Percentiles rank a stretch among this genome's conserved stretches.
phyloP scores from a whole-genome alignment of 1,140 invertebrate genomes.

The Brachionus plicatilis region DNA sequence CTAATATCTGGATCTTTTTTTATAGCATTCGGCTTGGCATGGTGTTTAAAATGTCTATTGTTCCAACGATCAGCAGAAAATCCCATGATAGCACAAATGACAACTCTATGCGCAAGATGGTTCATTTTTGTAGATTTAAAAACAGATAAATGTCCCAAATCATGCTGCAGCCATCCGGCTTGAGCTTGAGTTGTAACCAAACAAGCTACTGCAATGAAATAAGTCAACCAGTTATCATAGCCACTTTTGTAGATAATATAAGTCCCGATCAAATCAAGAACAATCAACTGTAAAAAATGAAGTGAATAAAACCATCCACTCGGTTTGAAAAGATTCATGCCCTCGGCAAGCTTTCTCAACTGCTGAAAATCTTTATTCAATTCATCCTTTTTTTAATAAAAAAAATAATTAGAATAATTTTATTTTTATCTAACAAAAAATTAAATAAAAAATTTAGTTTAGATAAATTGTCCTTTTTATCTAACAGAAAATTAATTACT shows the following conservation, averaged over 20 bases:
- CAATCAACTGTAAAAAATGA: background rate
- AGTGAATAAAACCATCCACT: background rate
- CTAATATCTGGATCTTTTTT: slow-evolving; percentile 52
- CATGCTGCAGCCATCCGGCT: slow-evolving; percentile 44
- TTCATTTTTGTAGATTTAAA: slow-evolving; percentile 41
- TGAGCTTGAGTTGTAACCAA: slow-evolving; percentile 16
- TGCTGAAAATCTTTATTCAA: slow-evolving; percentile 21
- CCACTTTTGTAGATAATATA: background rate
- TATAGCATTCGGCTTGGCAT: slow-evolving; percentile 54
- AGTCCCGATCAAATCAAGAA: background rate
- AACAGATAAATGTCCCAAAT: slow-evolving; percentile 44
- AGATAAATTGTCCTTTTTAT: background rate
- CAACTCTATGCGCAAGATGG: slow-evolving; percentile 41
- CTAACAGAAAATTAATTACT: background rate
- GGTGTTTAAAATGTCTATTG: slow-evolving; percentile 53
- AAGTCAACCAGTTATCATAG: slow-evolving; percentile 1
- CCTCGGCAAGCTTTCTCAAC: background rate
- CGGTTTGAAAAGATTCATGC: background rate
- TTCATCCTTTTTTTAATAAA: background rate
- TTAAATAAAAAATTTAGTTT: background rate
- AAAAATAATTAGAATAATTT: background rate
- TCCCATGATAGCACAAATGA: slow-evolving; percentile 42
- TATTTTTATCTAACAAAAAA: no score
- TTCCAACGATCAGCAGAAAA: slow-evolving; percentile 50
- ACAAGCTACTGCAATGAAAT: background rate